These are phyloP conservation scores for Poeciliopsis occidentalis DNA, from an alignment of 2,113 vertebrate genomes.

Conservation along the genomic window DNA sequence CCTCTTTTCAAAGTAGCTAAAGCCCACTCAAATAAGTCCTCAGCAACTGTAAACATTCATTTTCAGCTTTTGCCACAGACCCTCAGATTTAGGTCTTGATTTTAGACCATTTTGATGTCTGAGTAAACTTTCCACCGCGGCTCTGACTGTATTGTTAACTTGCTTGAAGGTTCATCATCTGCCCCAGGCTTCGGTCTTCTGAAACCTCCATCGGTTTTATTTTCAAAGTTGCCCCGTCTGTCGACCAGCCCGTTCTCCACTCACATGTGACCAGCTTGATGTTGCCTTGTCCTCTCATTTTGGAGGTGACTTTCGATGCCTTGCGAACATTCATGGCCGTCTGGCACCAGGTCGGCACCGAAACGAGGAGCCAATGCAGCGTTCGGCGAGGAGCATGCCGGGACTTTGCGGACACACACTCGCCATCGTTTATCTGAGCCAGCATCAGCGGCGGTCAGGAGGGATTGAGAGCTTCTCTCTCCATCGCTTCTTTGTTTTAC, in stretches of 20 bases:
- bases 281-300: too few relatives aligned
- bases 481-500: conserved; percentile 73
- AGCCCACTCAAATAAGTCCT: neutral
- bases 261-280: neutral
- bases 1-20: neutral
- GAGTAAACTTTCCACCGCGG: neutral
- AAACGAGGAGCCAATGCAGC: conserved; percentile 28
- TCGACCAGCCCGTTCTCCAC: neutral
- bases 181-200: neutral
- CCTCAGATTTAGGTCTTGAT: neutral
- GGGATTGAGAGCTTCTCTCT: conserved; percentile 39
- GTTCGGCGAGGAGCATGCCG: conserved; percentile 20
- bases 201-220: neutral
- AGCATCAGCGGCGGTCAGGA: conserved; percentile 37
- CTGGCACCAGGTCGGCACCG: conserved; percentile 1
- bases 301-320: conserved; percentile 4
- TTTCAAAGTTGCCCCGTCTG: neutral
- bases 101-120: neutral
- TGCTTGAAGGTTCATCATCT: neutral
- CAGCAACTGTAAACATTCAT: neutral
- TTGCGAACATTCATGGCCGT: conserved; percentile 48
- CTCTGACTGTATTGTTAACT: neutral
- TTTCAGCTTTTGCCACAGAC: neutral
- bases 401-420: conserved; percentile 25
- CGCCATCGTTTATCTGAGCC: conserved; percentile 10